Base-by-base conservation (phyloP, 1,140 invertebrate genomes). In the Panagrolaimus sp. region DNA sequence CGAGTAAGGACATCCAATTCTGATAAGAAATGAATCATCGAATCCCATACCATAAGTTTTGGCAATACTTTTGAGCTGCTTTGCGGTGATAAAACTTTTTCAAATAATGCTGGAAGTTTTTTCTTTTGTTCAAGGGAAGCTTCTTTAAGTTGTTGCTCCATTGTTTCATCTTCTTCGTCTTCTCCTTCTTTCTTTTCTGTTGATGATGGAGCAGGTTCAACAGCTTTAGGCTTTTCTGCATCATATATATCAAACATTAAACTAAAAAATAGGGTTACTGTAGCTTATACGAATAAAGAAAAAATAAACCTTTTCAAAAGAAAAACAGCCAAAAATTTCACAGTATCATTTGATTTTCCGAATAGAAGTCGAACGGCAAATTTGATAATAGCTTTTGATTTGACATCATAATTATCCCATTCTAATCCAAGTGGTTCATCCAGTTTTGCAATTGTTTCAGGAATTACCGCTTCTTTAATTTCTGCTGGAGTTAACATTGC, bases 1-100 rank as follows among this genome's bases (percentile, higher is more conserved):
- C 70, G 57, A 9, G 70, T 57, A 13, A 64, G 68, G 5, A 72
- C 70, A 53, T 72, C 70, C 46, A 72, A 42, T 38, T 73, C 70
- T 13, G 23, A 69, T 11, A 72, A 38, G 31, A 72, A 72, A 16
- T 47, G 67, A n/a, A 72, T 57, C 69, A 72, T 8, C 5, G 51
- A 53, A 73, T 72, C 70, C 70, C 70, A 72, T 3, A 20, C 45
- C 1, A 73, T 38, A 14, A 72, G 42, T 20, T n/a, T 9, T 69
- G 70, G n/a, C 64, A 27, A 14, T 73, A 25, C 11, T 43, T 57
- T 27, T 16, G 51, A 16, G 51, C 4, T 27, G 20, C 69, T 23
- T 45, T 38, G 9, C 9, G 25, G 47, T 27, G 44, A 31, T 4
- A 53, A 42, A 46, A 27, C 46, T 14, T 43, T 23, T 9, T 25